Evolutionary conservation across 2,888 invertebrate species (phyloP), one percentile per base, ranked within the genome.

Genomic region (Caenorhabditis macrosperma): DNA sequence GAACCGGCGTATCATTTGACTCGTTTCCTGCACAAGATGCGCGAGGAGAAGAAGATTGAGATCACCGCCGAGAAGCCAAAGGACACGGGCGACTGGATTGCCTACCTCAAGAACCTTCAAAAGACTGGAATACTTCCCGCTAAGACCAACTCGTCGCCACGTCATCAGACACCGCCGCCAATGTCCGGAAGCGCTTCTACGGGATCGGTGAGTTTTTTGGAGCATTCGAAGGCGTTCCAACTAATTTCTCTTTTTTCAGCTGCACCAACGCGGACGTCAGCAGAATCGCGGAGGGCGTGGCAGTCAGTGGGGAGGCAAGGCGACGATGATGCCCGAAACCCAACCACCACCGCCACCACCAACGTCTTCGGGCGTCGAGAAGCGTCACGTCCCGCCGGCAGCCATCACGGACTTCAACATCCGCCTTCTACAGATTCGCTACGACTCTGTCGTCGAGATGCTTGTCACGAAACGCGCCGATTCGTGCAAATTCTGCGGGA

Each of bases 401-500:
- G 33, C 60, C 4, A 48, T 75, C 5, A 54, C 69, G 24, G 64
- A 74, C 17, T 75, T 69, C 48, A 78, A 64, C 38, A 78, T 64
- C 20, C 50, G 57, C 10, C 20, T 78, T 26, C 20, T 52, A 9
- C 72, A 61, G 44, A 76, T 79, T 52, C 93, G 94, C 33, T 95
- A 96, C 90, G 92, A 93, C 0, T 94, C 93, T 0, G 92, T 95
- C 12, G 94, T 95, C 15, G 90, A 93, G 0, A 91, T 92, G 7
- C 92, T 97, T 26, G 96, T 95, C 91, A 94, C 76, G 26, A 82
- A 82, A 94, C 57, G 95, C n/a, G 48, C 95, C 15, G 97, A 95
- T 20, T 97, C 97, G 91, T 99, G 99, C 92, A 95, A 95, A 83
- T 95, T 96, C 63, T 99, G 99, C 92, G 98, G 98, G 35, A 94